These are phyloP conservation scores for Spodoptera litura DNA, from an alignment of 1,140 invertebrate species.

Conservation along the genomic window DNA sequence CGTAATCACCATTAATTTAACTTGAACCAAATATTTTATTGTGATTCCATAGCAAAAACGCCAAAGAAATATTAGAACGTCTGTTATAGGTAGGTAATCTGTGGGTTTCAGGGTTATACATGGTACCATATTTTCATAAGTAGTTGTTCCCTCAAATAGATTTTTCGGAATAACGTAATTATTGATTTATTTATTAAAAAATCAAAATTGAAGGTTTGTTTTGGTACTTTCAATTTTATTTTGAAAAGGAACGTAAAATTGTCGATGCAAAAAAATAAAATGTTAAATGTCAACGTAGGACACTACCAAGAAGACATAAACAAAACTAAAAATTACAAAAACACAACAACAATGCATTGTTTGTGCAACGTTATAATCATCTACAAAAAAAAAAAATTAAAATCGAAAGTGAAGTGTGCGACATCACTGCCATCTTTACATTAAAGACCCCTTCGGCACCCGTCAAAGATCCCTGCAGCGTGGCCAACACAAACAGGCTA, in stretches of 20 bases:
- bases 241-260: slow-evolving; percentile 9
- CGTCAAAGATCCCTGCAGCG: slow-evolving; percentile 48
- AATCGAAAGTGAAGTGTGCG: slow-evolving; percentile 52
- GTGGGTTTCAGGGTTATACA: neutral
- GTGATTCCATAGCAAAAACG: neutral
- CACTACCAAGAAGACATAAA: neutral
- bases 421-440: neutral
- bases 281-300: neutral
- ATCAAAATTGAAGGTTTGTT: too few relatives aligned
- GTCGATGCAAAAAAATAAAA: neutral
- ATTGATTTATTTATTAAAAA: too few relatives aligned
- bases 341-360: neutral
- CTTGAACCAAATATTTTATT: slow-evolving; percentile 26
- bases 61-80: slow-evolving; percentile 26
- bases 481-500: slow-evolving; percentile 60
- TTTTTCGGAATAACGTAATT: too few relatives aligned
- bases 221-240: neutral
- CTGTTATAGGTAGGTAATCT: neutral
- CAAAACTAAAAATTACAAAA: neutral
- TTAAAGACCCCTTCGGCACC: slow-evolving; percentile 45
- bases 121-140: too few relatives aligned
- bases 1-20: slow-evolving; percentile 33
- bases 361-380: slow-evolving; percentile 10
- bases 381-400: slow-evolving; percentile 18
- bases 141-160: too few relatives aligned